phyloP scores from a whole-genome alignment of 2,113 vertebrate species.

The Chamaetylas fuelleborni region DNA sequence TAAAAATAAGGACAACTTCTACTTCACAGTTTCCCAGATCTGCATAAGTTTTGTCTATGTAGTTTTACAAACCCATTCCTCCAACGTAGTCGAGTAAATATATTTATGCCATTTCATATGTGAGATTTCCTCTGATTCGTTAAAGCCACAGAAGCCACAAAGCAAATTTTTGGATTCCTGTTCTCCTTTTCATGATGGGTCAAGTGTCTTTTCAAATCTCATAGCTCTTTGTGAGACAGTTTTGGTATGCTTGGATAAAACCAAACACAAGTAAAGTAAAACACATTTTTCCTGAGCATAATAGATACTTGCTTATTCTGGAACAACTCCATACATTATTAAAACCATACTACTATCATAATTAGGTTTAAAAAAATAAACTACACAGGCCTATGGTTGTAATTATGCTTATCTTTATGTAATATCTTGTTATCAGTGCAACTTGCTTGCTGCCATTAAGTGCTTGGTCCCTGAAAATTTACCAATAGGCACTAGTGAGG shows the following conservation, averaged over 20 bases:
- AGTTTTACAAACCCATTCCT: not conserved
- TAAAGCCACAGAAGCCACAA: slow-evolving; percentile 9
- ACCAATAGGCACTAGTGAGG: not conserved
- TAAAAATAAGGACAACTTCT: not conserved
- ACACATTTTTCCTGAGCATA: not conserved
- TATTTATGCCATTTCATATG: not conserved
- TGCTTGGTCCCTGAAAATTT: not conserved
- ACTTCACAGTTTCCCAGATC: not conserved
- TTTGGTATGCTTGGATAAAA: slow-evolving; percentile 2
- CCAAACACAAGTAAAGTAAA: not conserved
- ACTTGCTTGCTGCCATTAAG: not conserved
- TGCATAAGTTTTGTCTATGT: not conserved
- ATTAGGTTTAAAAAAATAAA: not conserved
- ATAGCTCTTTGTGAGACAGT: not conserved
- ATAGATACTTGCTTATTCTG: slow-evolving; percentile 17
- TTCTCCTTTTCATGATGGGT: not conserved
- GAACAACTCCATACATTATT: slow-evolving; percentile 9
- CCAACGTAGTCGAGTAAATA: not conserved
- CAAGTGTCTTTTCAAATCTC: not conserved
- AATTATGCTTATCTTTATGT: slow-evolving; percentile 35
- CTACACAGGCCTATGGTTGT: not conserved
- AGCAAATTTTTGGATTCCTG: slow-evolving; percentile 2
- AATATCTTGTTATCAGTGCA: slow-evolving; percentile 28
- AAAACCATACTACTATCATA: slow-evolving; percentile 8
- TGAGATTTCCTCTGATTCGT: not conserved